Base-by-base conservation (phyloP, 2,797 vertebrate genomes). In the Amazonetta brasiliensis region DNA sequence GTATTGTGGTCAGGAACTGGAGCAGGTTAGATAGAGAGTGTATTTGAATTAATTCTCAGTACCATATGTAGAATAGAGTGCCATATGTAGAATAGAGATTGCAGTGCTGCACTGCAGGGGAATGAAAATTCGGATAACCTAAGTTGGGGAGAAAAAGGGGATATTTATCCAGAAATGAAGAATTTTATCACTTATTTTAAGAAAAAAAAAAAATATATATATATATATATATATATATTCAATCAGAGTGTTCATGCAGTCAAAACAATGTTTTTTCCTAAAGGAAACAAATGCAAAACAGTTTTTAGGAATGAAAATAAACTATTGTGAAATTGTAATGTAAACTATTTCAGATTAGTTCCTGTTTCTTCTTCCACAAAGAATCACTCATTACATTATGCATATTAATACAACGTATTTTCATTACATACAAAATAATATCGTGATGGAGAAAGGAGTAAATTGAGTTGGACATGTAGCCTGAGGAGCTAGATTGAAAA, bases 221-320 rank as follows among this genome's bases (percentile, higher is more conserved):
- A 41, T 15, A 41, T 16, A 41, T 41, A 41, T 41, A 41, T 41
- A 41, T 41, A 41, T 41, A 41, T 41, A 41, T 41, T n/a, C 44
- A 92, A 68, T 93, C 76, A 80, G 25, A 67, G 20, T 15, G 74
- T 48, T 85, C 81, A 78, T 31, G 35, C 46, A 95, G 77, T 62
- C 60, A 92, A 94, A 93, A 86, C 11, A 54, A 18, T 30, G 37
- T 81, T 94, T 90, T 90, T 92, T 33, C 80, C 77, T 72, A 85
- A 89, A 68, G 81, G 56, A 50, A 94, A 93, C 35, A 90, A 88
- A 83, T 64, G 39, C 39, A 92, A 81, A 95, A 62, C 5, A 87
- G 18, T 66, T 87, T 75, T 69, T 87, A 94, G 43, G 20, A 94
- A 67, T 33, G 10, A 92, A 91, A 89, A 73, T 28, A 74, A 87